Evolutionary conservation across 2,888 invertebrate species (phyloP), one percentile per base, ranked within the genome.

Genomic region (Junonia oenone): DNA sequence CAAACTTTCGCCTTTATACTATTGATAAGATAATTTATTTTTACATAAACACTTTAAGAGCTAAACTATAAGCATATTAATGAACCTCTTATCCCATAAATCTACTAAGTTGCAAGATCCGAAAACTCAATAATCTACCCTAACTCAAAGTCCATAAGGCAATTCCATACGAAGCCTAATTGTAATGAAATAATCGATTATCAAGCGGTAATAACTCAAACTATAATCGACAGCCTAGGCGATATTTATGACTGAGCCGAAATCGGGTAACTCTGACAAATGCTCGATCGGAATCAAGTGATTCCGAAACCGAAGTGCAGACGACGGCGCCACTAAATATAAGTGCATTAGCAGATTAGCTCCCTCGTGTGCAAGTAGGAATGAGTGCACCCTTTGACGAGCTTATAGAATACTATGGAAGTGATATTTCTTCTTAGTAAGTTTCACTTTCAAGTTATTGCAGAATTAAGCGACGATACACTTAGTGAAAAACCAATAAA

Each of bases 261-360:
- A 43, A 43, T 43, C 43, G 22, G 26, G 43, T 13, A 43, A 22
- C 22, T 43, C 43, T 26, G 43, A 43, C 43, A 43, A 43, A 43
- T 26, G 26, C 13, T 13, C 22, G 43, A 17, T 38, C 14, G 38
- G 14, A 43, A 43, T 22, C 22, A 43, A 43, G 13, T 43, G 26
- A 26, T 26, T 43, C 13, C 22, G 13, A 22, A 26, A n/a, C 43
- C 38, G 17, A 15, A 43, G 9, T 38, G 17, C 17, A 43, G 43
- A 6, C n/a, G 22, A 22, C 31, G 29, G 22, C 43, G 31, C 15
- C 43, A 53, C 58, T 59, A 64, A 65, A 68, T 72, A 66, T 67
- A 68, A 68, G 68, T 66, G 72, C 78, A 78, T 78, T 78, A 78
- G 76, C 64, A 66, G 75, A 78, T 78, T 78, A 77, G 68, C 69